A percentile compares a stretch with the other conserved stretches of the same genome.
These are phyloP conservation scores for Oncorhynchus mykiss DNA, from an alignment of 2,113 vertebrate species.

Conservation along the genomic window DNA sequence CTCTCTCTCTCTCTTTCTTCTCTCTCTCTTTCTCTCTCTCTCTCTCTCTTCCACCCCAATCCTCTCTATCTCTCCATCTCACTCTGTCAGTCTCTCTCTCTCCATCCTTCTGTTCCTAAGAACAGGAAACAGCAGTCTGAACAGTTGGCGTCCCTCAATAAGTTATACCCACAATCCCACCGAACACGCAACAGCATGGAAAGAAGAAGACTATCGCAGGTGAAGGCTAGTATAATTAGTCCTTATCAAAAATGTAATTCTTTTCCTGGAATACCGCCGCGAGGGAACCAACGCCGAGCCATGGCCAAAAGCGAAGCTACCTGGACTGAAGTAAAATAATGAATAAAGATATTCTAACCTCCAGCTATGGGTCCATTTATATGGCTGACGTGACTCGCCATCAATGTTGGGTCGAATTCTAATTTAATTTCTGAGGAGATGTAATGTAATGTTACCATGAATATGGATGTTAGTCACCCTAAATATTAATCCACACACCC, in stretches of 20 bases:
- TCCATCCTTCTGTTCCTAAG: conserved; percentile 10
- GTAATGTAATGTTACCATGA: conserved; percentile 80
- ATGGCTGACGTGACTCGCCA: conserved; percentile 78
- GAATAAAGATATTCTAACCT: conserved; percentile 78
- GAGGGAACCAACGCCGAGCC: conserved; percentile 45
- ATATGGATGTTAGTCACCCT: conserved; percentile 77
- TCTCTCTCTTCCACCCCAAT: neutral
- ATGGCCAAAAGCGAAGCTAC: conserved; percentile 76
- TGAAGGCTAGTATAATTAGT: conserved; percentile 76
- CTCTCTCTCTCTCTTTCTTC: conserved; percentile 28
- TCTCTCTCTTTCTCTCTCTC: conserved; percentile 2
- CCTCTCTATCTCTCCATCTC: neutral
- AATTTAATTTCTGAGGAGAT: conserved; percentile 81
- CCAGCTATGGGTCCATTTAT: conserved; percentile 78
- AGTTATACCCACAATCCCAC: conserved; percentile 58
- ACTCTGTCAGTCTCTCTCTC: conserved; percentile 37
- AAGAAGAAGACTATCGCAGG: conserved; percentile 60
- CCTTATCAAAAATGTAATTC: conserved; percentile 80
- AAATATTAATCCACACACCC: conserved; percentile 76
- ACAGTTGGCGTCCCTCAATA: conserved; percentile 70
- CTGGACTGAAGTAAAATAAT: conserved; percentile 70
- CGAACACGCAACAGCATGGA: conserved; percentile 63
- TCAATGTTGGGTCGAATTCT: conserved; percentile 78
- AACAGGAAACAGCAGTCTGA: conserved; percentile 60
- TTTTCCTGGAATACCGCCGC: conserved; percentile 73